Evolutionary conservation across 2,797 vertebrate genomes (phyloP), one percentile per base, ranked within the genome.

Genomic region (Sardinella longiceps): DNA sequence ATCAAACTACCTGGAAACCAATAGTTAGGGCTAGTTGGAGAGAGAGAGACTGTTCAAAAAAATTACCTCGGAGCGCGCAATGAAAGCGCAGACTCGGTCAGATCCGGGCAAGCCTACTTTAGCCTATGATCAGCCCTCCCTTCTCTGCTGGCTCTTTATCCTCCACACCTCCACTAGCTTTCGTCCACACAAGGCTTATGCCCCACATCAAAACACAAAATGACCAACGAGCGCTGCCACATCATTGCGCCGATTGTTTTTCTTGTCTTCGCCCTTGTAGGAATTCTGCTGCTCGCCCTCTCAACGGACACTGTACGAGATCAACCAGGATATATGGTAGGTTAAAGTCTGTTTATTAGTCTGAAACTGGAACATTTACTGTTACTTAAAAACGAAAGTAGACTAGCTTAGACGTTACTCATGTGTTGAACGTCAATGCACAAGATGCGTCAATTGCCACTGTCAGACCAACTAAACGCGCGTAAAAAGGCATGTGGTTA

Each of bases 321-420:
- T 5, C 89, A 92, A 14, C 92, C 96, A 3, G 87, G 90, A n/a
- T 90, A 95, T 89, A 97, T 96, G 97, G 97, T 98, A n/a, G n/a
- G n/a, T n/a, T n/a, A 95, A 95, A n/a, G 20, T 77, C 37, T 39
- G 18, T 77, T 77, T 77, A 23, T 20, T 10, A 10, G 20, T 43
- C 23, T 43, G 9, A 23, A 53, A 53, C 15, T 23, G 18, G 7
- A 23, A 18, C 33, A 77, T 77, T 39, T 45, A 15, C 15, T 77
- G 37, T 18, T 77, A 11, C 20, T 18, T 77, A 33, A 77, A 77
- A 43, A 43, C 12, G 18, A 77, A 77, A 43, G 37, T 20, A 39
- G 28, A 4, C 23, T 56, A n/a, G 3, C 20, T 23, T 53, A n/a
- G n/a, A n/a, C n/a, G n/a, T n/a, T n/a, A n/a, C n/a, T n/a, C n/a